These are phyloP conservation scores for Aurelia sp. DNA, from an alignment of 30 jellyfish, hydroid and myxozoan genomes.

Conservation along the genomic window DNA sequence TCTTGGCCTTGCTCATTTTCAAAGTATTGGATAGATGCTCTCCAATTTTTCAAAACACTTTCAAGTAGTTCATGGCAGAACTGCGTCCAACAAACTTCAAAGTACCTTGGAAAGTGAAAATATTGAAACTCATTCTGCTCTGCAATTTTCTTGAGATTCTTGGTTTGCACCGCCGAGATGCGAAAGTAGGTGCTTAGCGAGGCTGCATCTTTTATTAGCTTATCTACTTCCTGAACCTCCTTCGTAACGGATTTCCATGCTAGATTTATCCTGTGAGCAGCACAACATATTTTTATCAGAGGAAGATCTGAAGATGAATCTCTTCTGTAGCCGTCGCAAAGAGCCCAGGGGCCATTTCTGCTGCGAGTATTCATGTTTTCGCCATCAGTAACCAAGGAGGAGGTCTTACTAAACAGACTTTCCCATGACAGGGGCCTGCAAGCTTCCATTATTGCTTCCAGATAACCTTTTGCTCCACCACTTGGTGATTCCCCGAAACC, in stretches of 20 bases:
- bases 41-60: too few relatives aligned
- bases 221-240: conserved; percentile 19
- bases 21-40: too few relatives aligned
- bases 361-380: conserved; percentile 49
- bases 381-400: conserved; percentile 56
- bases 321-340: conserved; percentile 25
- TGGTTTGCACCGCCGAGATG: conserved; percentile 30
- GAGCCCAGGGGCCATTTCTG: conserved; percentile 54
- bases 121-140: conserved; percentile 16
- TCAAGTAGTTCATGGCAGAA: conserved; percentile 6
- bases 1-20: too few relatives aligned
- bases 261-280: conserved; percentile 48
- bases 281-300: conserved; percentile 53
- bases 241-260: conserved; percentile 62
- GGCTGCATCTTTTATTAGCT: conserved; percentile 35
- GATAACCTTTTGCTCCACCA: conserved; percentile 25
- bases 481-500: conserved; percentile 30
- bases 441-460: conserved; percentile 45
- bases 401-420: neutral
- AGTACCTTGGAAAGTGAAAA: conserved; percentile 9
- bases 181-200: conserved; percentile 27
- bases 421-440: too few relatives aligned
- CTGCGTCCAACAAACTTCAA: conserved; percentile 44
- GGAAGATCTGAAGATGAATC: conserved; percentile 21
- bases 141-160: conserved; percentile 23